Evolutionary conservation across 2,113 vertebrate genomes (phyloP), one percentile per base, ranked within the genome.

Genomic region (Rynchops niger): DNA sequence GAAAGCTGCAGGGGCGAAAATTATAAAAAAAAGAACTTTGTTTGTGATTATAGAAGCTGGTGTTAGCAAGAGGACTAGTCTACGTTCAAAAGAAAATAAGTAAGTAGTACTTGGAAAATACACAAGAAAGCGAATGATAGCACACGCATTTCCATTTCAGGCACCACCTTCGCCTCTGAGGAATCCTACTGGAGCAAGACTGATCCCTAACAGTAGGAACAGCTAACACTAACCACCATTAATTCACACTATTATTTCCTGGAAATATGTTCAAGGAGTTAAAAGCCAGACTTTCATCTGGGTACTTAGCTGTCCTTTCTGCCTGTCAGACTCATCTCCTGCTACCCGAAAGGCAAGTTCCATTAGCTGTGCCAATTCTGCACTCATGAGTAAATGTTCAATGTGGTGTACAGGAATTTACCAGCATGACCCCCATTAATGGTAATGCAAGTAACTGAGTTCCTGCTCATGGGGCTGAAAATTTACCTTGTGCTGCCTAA

Each of bases 371-470:
- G 95, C 91, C 91, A 92, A 29, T 89, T 95, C 95, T 88, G 94
- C 84, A 97, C 90, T 96, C 97, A 84, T 89, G 86, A 97, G 85
- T 85, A 92, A 97, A 96, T 86, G 93, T 93, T 93, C 93, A 97
- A 19, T 78, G 89, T 90, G 88, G 95, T 95, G 93, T 85, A 96
- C 82, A 93, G 77, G 95, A 97, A 96, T 97, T 97, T 96, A 96
- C 65, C 97, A 98, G 96, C 96, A 97, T 88, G 96, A 97, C 62
- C 76, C 92, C 96, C 83, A 87, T 93, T 97, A 95, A 97, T 55
- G 76, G 72, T 40, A 89, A 86, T 72, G 77, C 87, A 82, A 96
- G 82, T 93, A 97, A 96, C 84, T 69, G 62, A 96, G 95, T 90
- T 95, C 52, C 91, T 94, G 95, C 77, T 96, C 93, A 95, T 7